phyloP scores from a whole-genome alignment of 1,140 invertebrate species.

The Neodiprion virginianus region DNA sequence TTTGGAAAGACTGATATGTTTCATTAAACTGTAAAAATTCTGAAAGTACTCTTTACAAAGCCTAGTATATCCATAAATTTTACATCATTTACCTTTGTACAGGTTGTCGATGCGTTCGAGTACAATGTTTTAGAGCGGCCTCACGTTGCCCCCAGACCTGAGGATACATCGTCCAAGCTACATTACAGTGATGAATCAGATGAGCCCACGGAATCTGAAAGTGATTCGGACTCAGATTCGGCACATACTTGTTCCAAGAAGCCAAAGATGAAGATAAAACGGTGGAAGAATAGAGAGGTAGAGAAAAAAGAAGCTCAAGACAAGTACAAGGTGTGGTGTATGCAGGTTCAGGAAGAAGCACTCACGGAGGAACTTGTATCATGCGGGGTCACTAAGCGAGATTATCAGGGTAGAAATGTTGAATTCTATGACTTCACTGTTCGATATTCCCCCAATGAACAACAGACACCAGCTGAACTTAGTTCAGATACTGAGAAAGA shows the following conservation, averaged over 20 bases:
- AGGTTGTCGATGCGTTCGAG: conserved; percentile 48
- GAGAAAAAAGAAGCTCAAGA: conserved; percentile 46
- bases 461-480: conserved; percentile 48
- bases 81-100: background rate
- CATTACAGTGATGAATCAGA: conserved; percentile 59
- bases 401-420: conserved; percentile 63
- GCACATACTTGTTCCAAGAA: conserved; percentile 42
- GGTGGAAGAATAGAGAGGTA: conserved; percentile 39
- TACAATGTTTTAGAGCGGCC: conserved; percentile 57
- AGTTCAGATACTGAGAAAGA: conserved; percentile 60
- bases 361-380: conserved; percentile 67
- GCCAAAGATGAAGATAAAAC: conserved; percentile 55
- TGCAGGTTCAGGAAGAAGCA: conserved; percentile 67
- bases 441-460: conserved; percentile 44
- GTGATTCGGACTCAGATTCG: conserved; percentile 59
- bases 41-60: background rate
- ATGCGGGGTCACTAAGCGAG: conserved; percentile 65
- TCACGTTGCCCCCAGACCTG: conserved; percentile 29
- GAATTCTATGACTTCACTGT: conserved; percentile 66
- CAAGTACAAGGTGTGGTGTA: conserved; percentile 71
- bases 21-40: conserved; percentile 6
- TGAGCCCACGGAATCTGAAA: conserved; percentile 57
- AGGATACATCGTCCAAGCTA: conserved; percentile 36
- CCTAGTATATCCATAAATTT: background rate
- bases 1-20: too few relatives aligned